phyloP scores from a whole-genome alignment of 2,113 vertebrate genomes.

The Crocuta crocuta region DNA sequence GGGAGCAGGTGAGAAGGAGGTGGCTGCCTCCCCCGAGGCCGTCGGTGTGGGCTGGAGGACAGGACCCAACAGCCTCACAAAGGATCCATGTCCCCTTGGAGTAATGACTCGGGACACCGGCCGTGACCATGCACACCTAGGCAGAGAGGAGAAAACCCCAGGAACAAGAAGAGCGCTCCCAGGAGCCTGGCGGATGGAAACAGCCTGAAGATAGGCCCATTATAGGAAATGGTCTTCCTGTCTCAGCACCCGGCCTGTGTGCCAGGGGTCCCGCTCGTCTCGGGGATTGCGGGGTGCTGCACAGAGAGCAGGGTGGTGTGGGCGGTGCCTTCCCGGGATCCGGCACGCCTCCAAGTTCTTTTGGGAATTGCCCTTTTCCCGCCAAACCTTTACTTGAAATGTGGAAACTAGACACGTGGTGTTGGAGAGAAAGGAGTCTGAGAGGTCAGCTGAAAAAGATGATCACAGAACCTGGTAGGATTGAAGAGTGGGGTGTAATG shows the following conservation, averaged over 20 bases:
- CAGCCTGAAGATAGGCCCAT: not conserved
- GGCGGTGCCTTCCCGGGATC: not conserved
- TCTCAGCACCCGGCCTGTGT: not conserved
- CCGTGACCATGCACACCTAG: not conserved
- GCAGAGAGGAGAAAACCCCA: not conserved
- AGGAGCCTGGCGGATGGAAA: not conserved
- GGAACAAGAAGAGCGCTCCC: not conserved
- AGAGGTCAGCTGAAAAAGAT: not conserved
- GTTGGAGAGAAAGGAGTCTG: not conserved
- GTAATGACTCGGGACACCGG: not conserved
- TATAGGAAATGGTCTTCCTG: not conserved
- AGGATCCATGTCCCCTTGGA: not conserved
- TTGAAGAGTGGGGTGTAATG: not conserved
- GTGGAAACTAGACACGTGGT: not conserved
- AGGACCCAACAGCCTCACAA: not conserved
- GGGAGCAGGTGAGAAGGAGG: not conserved
- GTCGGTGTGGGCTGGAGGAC: not conserved
- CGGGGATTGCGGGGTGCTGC: no score
- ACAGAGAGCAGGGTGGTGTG: no score
- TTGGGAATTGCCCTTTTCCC: not conserved
- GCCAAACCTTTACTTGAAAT: not conserved
- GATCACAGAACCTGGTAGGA: not conserved
- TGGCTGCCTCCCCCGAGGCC: no score
- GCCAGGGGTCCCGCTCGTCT: not conserved
- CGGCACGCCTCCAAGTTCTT: not conserved